phyloP scores from a whole-genome alignment of 37 sponge, comb jelly and placozoan species.

The Beroe forskalii region DNA sequence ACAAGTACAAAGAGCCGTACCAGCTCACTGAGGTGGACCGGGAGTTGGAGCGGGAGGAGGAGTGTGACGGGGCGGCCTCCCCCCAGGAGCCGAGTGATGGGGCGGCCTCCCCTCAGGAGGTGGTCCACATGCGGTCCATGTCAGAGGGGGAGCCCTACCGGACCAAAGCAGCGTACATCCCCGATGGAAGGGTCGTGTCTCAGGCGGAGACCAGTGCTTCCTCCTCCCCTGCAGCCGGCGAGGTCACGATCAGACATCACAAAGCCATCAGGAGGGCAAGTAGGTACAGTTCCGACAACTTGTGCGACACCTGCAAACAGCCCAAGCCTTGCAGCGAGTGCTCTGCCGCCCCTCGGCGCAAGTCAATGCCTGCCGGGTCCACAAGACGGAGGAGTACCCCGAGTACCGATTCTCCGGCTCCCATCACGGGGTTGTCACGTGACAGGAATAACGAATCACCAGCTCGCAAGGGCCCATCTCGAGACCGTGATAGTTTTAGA shows the following conservation, averaged over 20 bases:
- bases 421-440: background rate
- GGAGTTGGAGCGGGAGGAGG: background rate
- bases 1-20: constrained; percentile 33
- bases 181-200: background rate
- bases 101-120: too few relatives aligned
- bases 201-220: background rate
- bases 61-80: background rate
- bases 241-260: constrained; percentile 18
- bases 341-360: background rate
- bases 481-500: background rate
- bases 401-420: background rate
- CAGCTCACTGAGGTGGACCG: background rate
- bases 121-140: constrained; percentile 1
- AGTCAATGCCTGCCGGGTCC: background rate
- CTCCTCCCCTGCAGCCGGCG: background rate
- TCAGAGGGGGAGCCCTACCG: background rate
- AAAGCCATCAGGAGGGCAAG: constrained; percentile 2
- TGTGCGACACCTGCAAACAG: constrained; percentile 18
- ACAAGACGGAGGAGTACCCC: too few relatives aligned
- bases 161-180: background rate
- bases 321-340: background rate
- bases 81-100: background rate
- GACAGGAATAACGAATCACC: background rate
- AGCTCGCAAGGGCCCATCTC: background rate
- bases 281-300: background rate